Conservation (phyloP, 1,140 invertebrate species). For the Trichogramma pretiosum region DNA sequence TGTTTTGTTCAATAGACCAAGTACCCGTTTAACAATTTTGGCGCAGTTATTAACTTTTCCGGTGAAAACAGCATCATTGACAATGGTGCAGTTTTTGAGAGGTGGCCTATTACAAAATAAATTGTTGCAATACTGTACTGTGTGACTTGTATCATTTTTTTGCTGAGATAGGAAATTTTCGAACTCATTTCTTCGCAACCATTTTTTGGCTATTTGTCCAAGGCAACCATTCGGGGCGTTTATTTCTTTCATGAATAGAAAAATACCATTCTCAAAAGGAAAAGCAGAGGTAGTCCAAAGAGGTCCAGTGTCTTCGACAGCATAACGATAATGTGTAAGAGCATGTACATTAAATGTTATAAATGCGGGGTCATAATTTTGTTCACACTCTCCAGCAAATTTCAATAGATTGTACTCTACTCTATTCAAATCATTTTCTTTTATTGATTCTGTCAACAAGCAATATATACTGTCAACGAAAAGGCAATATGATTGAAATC, state of each 20-base stretch:
- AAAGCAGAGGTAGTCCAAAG: background rate
- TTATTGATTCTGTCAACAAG: background rate
- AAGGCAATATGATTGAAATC: background rate
- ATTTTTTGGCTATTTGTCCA: background rate
- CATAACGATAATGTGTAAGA: background rate
- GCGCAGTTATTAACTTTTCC: too few species aligned
- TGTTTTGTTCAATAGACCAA: too few species aligned
- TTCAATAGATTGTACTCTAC: background rate
- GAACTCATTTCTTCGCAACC: background rate
- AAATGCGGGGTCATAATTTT: background rate
- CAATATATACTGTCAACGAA: background rate
- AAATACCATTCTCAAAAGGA: conserved; percentile 1
- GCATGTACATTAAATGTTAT: conserved; percentile 2
- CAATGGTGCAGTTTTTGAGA: too few species aligned
- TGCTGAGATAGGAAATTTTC: too few species aligned
- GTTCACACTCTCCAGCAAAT: background rate
- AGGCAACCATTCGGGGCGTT: background rate
- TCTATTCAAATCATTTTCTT: background rate
- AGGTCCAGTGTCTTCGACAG: background rate
- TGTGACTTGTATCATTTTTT: too few species aligned
- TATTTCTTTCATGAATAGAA: background rate
- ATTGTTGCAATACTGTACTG: too few species aligned
- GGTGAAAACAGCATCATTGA: too few species aligned
- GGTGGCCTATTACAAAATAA: too few species aligned
- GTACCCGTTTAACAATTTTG: too few species aligned